These are phyloP conservation scores for Asbolus verrucosus DNA, from an alignment of 1,140 invertebrate genomes.

Conservation along the genomic window DNA sequence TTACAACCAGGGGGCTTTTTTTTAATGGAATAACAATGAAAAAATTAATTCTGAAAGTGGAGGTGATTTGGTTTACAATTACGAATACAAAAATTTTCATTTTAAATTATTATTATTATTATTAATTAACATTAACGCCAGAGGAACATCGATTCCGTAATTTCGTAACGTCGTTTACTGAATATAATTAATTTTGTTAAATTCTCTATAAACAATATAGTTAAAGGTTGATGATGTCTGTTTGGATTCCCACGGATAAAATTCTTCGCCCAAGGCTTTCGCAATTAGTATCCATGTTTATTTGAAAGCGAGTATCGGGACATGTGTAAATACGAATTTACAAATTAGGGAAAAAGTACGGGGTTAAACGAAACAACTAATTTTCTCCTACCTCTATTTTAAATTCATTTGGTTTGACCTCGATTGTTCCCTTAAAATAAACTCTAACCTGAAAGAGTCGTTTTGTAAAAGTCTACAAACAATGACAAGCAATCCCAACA, in stretches of 20 bases:
- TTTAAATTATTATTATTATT: not conserved
- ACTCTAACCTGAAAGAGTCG: not conserved
- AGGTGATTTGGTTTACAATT: not conserved
- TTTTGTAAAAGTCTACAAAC: not conserved
- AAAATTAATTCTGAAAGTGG: too few relatives aligned
- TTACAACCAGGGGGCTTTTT: too few relatives aligned
- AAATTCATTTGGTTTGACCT: not conserved
- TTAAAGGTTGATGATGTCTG: constrained; percentile 23
- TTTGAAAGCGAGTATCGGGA: constrained; percentile 32
- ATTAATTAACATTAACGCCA: not conserved
- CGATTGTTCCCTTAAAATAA: constrained; percentile 8
- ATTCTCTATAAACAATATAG: constrained; percentile 25
- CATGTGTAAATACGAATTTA: constrained; percentile 40
- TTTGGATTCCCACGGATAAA: constrained; percentile 41
- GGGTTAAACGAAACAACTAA: constrained; percentile 7
- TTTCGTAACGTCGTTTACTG: not conserved
- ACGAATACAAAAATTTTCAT: not conserved
- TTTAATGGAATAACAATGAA: too few relatives aligned
- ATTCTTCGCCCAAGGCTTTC: constrained; percentile 25
- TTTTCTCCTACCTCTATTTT: constrained; percentile 4
- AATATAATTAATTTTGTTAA: constrained; percentile 13
- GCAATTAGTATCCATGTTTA: constrained; percentile 43
- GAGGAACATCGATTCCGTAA: constrained; percentile 2
- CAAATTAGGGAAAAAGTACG: constrained; percentile 12
- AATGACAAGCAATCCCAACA: constrained; percentile 7